Evolutionary conservation across 2,888 invertebrate species (phyloP), one percentile per base, ranked within the genome.

Genomic region (Cosmorhoe ocellata): DNA sequence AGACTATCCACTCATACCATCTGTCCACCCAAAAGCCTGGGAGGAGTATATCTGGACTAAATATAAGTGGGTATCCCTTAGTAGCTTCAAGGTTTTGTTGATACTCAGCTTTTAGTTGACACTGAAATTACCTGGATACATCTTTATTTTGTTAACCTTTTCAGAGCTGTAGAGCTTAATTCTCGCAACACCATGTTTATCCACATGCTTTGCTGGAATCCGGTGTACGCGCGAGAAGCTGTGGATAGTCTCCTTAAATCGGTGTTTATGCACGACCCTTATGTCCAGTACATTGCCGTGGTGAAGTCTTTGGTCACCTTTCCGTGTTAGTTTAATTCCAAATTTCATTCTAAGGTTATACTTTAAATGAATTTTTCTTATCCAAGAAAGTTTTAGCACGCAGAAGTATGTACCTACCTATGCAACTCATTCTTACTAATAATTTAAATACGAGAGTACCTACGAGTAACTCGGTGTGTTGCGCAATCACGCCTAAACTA

Each of bases 111-210:
- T 18, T 2, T 4, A 3, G 18, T 18, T 18, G 18, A 18, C 18
- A 18, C 4, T 18, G 4, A 18, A 4, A 18, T 2, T 18, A 3
- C 18, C 18, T 18, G 18, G 9, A n/a, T 8, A n/a, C 14, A 32
- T 32, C 24, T 24, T 24, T 13, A 11, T 7, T 10, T 36, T 1
- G n/a, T 34, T 22, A 14, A n/a, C n/a, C 26, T 31, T 77, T 73
- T 22, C 71, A 92, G 92, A 59, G 51, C 85, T 7, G 71, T 78
- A 41, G 81, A 88, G 42, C 64, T 92, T 56, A 88, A 78, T 34
- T 69, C 91, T 12, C 76, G 91, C 8, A 93, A 93, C 66, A 91
- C 92, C 0, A 67, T 93, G 32, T 94, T 93, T 78, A 71, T 94
- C 32, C 92, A 93, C 66, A 71, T 93, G 52, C 66, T 92, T 8